Conservation (phyloP, 2,113 vertebrate genomes). For the Myocastor coypus region DNA sequence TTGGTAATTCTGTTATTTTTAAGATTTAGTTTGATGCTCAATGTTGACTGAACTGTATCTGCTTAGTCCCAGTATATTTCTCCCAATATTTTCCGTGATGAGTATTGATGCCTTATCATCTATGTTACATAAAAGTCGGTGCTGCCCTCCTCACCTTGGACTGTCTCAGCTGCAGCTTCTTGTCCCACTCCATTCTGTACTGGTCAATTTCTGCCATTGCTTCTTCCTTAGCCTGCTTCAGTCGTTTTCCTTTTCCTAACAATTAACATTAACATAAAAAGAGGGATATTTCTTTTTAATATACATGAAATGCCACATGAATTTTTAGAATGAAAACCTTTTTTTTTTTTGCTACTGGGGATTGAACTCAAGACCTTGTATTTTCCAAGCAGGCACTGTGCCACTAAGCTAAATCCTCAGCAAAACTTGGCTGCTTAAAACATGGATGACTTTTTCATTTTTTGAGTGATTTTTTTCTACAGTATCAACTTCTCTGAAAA, state of each 20-base stretch:
- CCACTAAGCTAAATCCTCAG: too few species aligned
- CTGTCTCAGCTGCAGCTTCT: conserved; percentile 86
- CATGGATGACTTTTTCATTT: neutral
- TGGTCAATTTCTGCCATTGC: conserved; percentile 86
- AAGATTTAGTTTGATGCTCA: neutral
- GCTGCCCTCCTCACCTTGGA: conserved; percentile 75
- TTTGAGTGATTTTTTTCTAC: neutral
- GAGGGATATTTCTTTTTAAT: neutral
- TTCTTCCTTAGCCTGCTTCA: conserved; percentile 90
- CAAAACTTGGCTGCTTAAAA: neutral
- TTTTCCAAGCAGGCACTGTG: too few species aligned
- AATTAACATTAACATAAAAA: neutral
- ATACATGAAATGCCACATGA: neutral
- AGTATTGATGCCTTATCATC: neutral
- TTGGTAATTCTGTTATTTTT: neutral
- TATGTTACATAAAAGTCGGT: neutral
- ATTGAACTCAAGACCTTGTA: too few species aligned
- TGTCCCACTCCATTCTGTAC: conserved; percentile 87
- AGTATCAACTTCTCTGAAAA: neutral
- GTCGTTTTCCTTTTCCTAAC: conserved; percentile 87
- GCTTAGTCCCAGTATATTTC: neutral
- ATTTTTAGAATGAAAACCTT: too few species aligned
- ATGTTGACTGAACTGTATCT: neutral
- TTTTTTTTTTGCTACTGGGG: too few species aligned
- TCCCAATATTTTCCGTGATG: accelerated